These are phyloP conservation scores for Thecocarcelia acutangulata DNA, from an alignment of 2,888 invertebrate species.

Conservation along the genomic window DNA sequence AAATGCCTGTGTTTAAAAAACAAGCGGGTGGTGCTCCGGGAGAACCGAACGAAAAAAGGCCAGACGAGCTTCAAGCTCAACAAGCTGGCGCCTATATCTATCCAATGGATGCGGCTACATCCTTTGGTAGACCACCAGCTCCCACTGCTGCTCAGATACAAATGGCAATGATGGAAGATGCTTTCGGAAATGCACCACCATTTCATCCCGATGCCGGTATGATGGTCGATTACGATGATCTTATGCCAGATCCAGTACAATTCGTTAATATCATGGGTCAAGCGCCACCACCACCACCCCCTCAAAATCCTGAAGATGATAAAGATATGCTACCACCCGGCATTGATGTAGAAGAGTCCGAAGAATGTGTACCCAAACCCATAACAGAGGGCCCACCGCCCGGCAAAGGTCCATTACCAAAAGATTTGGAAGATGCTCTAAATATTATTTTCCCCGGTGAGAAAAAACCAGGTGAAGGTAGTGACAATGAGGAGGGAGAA, in stretches of 20 bases:
- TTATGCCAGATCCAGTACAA: slow-evolving; percentile 82
- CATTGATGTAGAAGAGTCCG: slow-evolving; percentile 80
- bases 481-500: slow-evolving; percentile 71
- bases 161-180: slow-evolving; percentile 80
- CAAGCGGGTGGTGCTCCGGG: slow-evolving; percentile 74
- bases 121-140: slow-evolving; percentile 67
- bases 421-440: slow-evolving; percentile 84
- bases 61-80: slow-evolving; percentile 41
- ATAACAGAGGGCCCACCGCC: slow-evolving; percentile 81
- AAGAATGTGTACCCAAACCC: slow-evolving; percentile 81
- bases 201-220: slow-evolving; percentile 80
- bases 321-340: slow-evolving; percentile 80
- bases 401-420: slow-evolving; percentile 82
- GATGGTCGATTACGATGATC: slow-evolving; percentile 81
- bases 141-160: slow-evolving; percentile 78
- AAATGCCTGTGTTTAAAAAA: slow-evolving; percentile 89
- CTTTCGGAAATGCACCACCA: slow-evolving; percentile 79
- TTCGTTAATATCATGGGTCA: slow-evolving; percentile 80
- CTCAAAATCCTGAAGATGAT: slow-evolving; percentile 75
- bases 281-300: slow-evolving; percentile 80
- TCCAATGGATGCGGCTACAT: slow-evolving; percentile 39
- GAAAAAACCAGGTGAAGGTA: slow-evolving; percentile 75
- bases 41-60: slow-evolving; percentile 55
- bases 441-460: slow-evolving; percentile 84
- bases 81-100: slow-evolving; percentile 51